Evolutionary conservation across 2,888 invertebrate genomes (phyloP), one percentile per base, ranked within the genome.

Genomic region (Nomada goodeniana): DNA sequence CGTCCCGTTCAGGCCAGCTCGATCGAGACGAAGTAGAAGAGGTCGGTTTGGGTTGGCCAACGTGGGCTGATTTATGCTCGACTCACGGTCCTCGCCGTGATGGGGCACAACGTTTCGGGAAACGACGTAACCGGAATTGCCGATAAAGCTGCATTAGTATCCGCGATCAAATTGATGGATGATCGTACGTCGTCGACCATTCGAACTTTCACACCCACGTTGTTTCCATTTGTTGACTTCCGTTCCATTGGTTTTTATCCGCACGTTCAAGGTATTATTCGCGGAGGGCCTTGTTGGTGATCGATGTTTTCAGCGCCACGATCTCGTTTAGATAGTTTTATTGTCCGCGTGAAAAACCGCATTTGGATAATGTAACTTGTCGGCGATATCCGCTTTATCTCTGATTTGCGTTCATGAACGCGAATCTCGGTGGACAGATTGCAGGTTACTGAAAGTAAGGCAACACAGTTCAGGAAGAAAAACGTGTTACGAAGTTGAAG

Each of bases 111-210:
- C 26, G 70, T 67, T 80, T 70, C 74, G 61, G 65, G 65, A 73
- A 73, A 82, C 76, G 68, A 61, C 65, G 76, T 60, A 73, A 60
- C 64, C 72, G 68, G 80, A 87, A 86, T 86, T 67, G 82, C 61
- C 80, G 87, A 87, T 87, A 86, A 87, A 87, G 57, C 71, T 63
- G 86, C 81, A 83, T 86, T 86, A 76, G 80, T 76, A 81, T 86
- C 83, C 77, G 50, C 72, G 76, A 86, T 84, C 71, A 60, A 76
- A 84, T 77, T 71, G 87, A 86, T 79, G 81, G 78, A 86, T 72
- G 87, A 69, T 71, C 84, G 74, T 72, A 44, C 50, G 11, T 23
- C 23, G 64, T 63, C 65, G 61, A 80, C 70, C 70, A 65, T 69
- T 57, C 65, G 52, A 70, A 61, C 71, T 63, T 72, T 59, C 74